Conservation (phyloP, 1,140 invertebrate genomes). For the Drosophila obscura region DNA sequence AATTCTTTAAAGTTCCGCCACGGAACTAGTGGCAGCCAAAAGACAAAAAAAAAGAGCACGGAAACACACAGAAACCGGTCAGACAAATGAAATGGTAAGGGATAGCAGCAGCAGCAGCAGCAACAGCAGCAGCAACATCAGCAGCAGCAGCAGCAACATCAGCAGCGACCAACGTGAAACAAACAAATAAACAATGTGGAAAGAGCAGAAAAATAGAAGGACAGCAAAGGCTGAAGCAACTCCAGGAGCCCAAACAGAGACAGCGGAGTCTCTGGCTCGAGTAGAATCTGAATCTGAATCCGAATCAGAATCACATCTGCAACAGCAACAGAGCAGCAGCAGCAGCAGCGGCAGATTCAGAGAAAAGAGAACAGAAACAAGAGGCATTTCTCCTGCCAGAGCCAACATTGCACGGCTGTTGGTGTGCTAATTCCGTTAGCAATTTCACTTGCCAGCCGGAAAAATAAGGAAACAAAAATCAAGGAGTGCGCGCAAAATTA, state of each 20-base stretch:
- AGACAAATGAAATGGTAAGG: slow-evolving; percentile 58
- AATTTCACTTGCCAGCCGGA: slow-evolving; percentile 58
- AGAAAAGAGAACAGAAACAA: slow-evolving; percentile 19
- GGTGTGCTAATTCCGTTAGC: slow-evolving; percentile 78
- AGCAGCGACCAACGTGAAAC: slow-evolving; percentile 30
- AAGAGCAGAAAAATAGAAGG: slow-evolving; percentile 5
- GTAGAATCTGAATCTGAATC: slow-evolving; percentile 36
- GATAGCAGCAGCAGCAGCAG: slow-evolving; percentile 34
- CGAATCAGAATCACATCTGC: slow-evolving; percentile 12
- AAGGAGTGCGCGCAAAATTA: slow-evolving; percentile 2
- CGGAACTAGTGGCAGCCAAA: slow-evolving; percentile 4
- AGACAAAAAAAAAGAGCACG: slow-evolving; percentile 8
- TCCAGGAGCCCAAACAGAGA: slow-evolving; percentile 23
- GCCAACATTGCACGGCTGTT: slow-evolving; percentile 49
- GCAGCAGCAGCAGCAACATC: background rate
- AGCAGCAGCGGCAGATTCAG: background rate
- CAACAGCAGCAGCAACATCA: background rate
- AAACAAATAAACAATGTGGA: slow-evolving; percentile 29
- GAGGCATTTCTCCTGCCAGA: slow-evolving; percentile 36
- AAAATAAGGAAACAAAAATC: slow-evolving; percentile 36
- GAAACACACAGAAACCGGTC: slow-evolving; percentile 29
- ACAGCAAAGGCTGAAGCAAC: slow-evolving; percentile 14
- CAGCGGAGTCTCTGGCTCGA: slow-evolving; percentile 35
- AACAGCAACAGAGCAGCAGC: slow-evolving; percentile 11
- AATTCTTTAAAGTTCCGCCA: slow-evolving; percentile 57